A percentile compares a stretch with the other conserved stretches of the same genome.
phyloP scores from a whole-genome alignment of 2,797 vertebrate species.

The Streptopelia turtur region DNA sequence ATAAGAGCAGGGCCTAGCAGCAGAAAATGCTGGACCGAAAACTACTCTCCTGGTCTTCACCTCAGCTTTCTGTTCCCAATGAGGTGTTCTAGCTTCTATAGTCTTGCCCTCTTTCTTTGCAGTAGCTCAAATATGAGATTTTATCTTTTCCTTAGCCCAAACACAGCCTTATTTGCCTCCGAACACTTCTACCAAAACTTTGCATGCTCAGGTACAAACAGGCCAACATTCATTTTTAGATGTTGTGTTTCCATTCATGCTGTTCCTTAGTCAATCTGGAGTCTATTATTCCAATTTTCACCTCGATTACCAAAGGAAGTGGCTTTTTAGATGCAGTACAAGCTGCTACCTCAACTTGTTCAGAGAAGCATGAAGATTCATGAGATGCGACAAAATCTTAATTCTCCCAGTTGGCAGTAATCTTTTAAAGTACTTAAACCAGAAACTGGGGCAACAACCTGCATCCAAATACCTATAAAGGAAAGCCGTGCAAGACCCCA shows the following conservation, averaged over 20 bases:
- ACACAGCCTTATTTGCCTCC: neutral
- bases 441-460: neutral
- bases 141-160: neutral
- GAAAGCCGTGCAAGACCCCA: neutral
- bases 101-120: neutral
- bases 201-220: neutral
- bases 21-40: neutral
- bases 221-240: neutral
- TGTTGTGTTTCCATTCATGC: neutral
- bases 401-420: neutral
- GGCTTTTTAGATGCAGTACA: neutral
- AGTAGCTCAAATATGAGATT: neutral
- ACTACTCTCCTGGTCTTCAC: neutral
- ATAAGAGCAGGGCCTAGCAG: neutral
- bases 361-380: neutral
- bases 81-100: neutral
- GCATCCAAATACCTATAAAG: neutral
- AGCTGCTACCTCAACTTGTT: neutral
- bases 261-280: neutral
- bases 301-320: neutral
- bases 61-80: neutral
- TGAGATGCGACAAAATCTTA: neutral
- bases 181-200: neutral
- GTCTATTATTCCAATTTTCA: neutral
- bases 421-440: neutral